phyloP scores from a whole-genome alignment of 2,888 invertebrate genomes.

The Eupithecia subumbrata region DNA sequence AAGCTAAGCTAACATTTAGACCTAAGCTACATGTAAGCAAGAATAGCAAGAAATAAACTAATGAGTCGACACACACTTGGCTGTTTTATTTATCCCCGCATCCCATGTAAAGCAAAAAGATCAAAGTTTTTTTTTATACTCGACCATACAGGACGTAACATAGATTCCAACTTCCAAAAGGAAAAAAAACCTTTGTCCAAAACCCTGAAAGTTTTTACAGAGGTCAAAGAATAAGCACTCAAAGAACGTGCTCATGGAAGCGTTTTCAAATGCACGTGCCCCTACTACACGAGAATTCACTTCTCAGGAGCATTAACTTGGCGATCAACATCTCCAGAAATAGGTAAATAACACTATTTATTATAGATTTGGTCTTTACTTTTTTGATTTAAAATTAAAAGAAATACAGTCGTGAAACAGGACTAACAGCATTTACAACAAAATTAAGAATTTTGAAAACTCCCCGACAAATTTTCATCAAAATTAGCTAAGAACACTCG shows the following conservation, averaged over 20 bases:
- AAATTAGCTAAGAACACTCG: too few relatives aligned
- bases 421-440: too few relatives aligned
- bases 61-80: background rate
- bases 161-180: background rate
- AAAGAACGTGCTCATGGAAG: slow-evolving; percentile 19
- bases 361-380: too few relatives aligned
- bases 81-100: background rate
- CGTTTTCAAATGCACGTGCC: slow-evolving; percentile 22
- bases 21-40: too few relatives aligned
- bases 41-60: too few relatives aligned
- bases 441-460: too few relatives aligned
- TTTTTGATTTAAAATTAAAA: too few relatives aligned
- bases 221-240: slow-evolving; percentile 13
- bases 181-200: slow-evolving; percentile 1
- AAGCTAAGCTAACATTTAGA: too few relatives aligned
- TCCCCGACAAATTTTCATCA: too few relatives aligned
- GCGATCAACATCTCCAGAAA: background rate
- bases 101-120: background rate
- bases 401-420: too few relatives aligned
- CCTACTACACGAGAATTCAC: slow-evolving; percentile 13
- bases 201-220: slow-evolving; percentile 1
- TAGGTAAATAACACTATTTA: background rate
- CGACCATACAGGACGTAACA: background rate
- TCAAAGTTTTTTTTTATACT: background rate
- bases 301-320: background rate